Evolutionary conservation across 2,888 invertebrate species (phyloP).

Genomic region (Anodontia alba): DNA sequence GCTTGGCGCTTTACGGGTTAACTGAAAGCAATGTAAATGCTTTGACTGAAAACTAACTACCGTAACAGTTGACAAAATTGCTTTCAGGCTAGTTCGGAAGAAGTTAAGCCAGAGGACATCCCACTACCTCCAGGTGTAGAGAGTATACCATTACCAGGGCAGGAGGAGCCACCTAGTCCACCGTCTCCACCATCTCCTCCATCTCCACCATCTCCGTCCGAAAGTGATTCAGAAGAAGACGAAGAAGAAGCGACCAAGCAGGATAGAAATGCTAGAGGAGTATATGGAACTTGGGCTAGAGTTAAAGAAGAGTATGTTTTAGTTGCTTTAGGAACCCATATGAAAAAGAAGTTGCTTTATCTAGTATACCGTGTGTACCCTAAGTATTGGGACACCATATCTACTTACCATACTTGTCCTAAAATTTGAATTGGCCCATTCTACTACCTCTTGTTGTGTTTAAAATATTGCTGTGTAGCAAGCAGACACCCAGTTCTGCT

Average conservation of each 20-base stretch:
- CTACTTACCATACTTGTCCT: too few species aligned
- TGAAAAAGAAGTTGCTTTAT: background rate
- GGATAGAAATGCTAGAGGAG: slow-evolving; percentile 55
- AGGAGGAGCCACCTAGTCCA: slow-evolving; percentile 42
- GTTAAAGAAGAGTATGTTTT: background rate
- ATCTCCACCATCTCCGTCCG: slow-evolving; percentile 13
- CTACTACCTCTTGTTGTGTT: too few species aligned
- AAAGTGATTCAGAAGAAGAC: slow-evolving; percentile 34
- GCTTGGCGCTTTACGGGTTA: too few species aligned
- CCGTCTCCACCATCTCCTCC: slow-evolving; percentile 29
- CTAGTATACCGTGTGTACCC: background rate
- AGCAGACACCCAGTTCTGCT: too few species aligned
- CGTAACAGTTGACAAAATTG: too few species aligned
- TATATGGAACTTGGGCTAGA: slow-evolving; percentile 54
- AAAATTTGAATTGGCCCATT: too few species aligned
- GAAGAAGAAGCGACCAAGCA: slow-evolving; percentile 35
- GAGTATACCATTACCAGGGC: slow-evolving; percentile 59
- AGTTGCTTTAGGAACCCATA: too few species aligned
- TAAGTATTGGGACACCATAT: too few species aligned
- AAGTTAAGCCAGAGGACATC: slow-evolving; percentile 38
- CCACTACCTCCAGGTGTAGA: slow-evolving; percentile 53
- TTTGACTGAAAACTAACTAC: too few species aligned
- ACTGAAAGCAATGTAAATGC: too few species aligned
- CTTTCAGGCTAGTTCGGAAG: background rate
- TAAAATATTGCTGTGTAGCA: too few species aligned